Base-by-base conservation (phyloP, 2,113 vertebrate genomes). In the Haemorhous mexicanus region DNA sequence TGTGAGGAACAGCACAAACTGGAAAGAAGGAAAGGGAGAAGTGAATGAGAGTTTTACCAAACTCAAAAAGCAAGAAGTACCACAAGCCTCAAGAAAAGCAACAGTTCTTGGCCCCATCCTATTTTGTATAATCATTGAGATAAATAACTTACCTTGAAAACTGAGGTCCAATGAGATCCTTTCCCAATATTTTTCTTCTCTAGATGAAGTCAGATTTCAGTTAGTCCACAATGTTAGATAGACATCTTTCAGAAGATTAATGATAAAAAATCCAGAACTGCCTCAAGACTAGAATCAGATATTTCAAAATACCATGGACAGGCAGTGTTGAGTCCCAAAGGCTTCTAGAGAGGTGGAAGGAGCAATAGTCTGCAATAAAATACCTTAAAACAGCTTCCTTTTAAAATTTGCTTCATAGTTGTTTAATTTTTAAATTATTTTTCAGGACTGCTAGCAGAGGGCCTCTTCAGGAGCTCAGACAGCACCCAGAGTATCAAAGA, bases 391-490 rank as follows among this genome's bases (percentile, higher is more conserved):
- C 2, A 39, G 22, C 7, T 50, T 62, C 3, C 26, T 63, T 63
- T n/a, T 4, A n/a, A 41, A 52, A 8, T n/a, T 24, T 85, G 16
- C 16, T 58, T 20, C 63, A 50, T 50, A 50, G 66, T 27, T 91
- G 24, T 59, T 75, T 86, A 22, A 44, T 59, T 77, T 58, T 43
- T 9, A n/a, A 39, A 52, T 50, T 89, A 18, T 61, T 80, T 89
- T 55, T 26, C 94, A 99, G 99, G 98, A 33, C 97, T 99, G 24
- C 97, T 19, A 89, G 98, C 98, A 0, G 98, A 99, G 93, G 98
- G 98, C 5, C 96, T 99, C 87, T 99, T 99, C 97, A 98, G 98
- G 88, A 98, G 98, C 52, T 99, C 98, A 2, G 98, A 98, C 91
- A 98, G 88, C 5, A 93, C 98, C 67, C 98, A 98, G 89, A 90